Conservation (phyloP, 64 coral and sea anemone genomes). For the Pocillopora verrucosa region DNA sequence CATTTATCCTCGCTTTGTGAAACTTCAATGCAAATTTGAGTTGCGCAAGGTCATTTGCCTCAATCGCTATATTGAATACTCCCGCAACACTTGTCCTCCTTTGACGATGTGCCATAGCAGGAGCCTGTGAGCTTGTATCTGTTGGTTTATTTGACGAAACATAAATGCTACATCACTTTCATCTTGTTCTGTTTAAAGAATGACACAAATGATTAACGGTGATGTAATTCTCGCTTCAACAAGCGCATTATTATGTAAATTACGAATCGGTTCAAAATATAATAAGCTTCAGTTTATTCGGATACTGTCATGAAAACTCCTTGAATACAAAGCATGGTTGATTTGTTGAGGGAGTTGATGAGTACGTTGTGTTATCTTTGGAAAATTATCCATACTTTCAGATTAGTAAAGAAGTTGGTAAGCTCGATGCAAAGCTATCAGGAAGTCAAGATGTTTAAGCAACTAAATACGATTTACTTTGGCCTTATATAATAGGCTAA, state of each 20-base stretch:
- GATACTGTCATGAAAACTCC: not conserved
- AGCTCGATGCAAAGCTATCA: not conserved
- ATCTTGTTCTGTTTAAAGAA: not conserved
- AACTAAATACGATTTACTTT: not conserved
- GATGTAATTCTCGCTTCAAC: not conserved
- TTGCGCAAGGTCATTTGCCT: slow-evolving; percentile 80
- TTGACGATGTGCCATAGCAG: not conserved
- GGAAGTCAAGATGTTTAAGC: not conserved
- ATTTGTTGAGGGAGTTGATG: not conserved
- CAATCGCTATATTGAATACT: slow-evolving; percentile 74
- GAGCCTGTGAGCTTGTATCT: not conserved
- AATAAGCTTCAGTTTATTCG: not conserved
- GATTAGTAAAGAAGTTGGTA: not conserved
- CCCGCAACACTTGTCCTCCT: not conserved
- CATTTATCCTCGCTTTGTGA: slow-evolving; percentile 67
- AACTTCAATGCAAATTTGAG: slow-evolving; percentile 78
- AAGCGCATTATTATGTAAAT: slow-evolving; percentile 38
- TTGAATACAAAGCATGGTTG: not conserved
- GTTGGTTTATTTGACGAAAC: not conserved
- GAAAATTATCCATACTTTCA: not conserved
- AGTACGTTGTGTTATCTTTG: not conserved
- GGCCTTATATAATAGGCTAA: not conserved
- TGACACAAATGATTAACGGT: slow-evolving; percentile 1
- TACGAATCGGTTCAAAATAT: not conserved
- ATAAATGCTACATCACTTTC: not conserved